Percentiles rank a stretch among this genome's conserved stretches.
Conservation (phyloP, 2,888 invertebrate genomes). For the Xylocampa areola region DNA sequence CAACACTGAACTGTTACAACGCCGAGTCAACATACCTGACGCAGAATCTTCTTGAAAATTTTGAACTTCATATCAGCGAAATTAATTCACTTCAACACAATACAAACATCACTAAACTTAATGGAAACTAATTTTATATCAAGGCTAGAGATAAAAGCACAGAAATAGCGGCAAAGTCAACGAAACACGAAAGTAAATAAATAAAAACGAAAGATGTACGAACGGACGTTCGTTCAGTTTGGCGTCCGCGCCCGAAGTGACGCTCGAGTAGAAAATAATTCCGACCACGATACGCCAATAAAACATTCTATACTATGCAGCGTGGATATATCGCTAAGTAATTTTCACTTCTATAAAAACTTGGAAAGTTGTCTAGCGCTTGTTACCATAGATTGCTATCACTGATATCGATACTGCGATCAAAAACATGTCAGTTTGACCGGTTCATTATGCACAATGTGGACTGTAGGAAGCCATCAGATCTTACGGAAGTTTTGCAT, state of each 20-base stretch:
- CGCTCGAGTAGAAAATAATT: slow-evolving; percentile 56
- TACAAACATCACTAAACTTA: slow-evolving; percentile 64
- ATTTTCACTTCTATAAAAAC: slow-evolving; percentile 60
- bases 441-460: background rate
- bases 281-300: slow-evolving; percentile 46
- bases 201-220: slow-evolving; percentile 48
- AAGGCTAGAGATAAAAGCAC: slow-evolving; percentile 68
- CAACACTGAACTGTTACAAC: slow-evolving; percentile 48
- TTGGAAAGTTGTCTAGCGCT: slow-evolving; percentile 48
- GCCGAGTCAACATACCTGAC: slow-evolving; percentile 74
- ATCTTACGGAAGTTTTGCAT: background rate
- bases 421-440: slow-evolving; percentile 9
- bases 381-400: slow-evolving; percentile 31
- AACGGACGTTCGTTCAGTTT: slow-evolving; percentile 57
- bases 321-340: slow-evolving; percentile 39
- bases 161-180: slow-evolving; percentile 58
- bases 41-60: slow-evolving; percentile 81
- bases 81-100: slow-evolving; percentile 59
- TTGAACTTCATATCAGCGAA: slow-evolving; percentile 80
- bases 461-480: background rate
- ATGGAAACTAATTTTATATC: slow-evolving; percentile 64
- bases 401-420: slow-evolving; percentile 31
- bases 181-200: slow-evolving; percentile 60
- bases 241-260: slow-evolving; percentile 56
- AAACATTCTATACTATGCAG: slow-evolving; percentile 45